Conservation (phyloP, 30 jellyfish, hydroid and myxozoan species). For the Aurelia aurita region DNA sequence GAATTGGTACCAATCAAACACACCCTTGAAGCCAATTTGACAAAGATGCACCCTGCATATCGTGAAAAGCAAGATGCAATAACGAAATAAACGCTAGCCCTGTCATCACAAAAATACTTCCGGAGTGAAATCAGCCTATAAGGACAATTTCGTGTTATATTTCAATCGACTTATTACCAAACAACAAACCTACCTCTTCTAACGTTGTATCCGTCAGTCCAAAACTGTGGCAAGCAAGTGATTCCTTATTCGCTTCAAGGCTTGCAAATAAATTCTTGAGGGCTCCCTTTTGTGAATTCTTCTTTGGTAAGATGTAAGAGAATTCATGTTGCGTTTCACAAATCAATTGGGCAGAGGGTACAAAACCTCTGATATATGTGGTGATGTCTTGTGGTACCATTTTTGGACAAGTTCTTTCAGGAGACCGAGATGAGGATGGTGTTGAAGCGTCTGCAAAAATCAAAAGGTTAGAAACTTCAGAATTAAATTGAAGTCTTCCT, state of each 20-base stretch:
- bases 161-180: too few relatives aligned
- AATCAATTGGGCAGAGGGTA: constrained; percentile 90
- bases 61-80: too few relatives aligned
- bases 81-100: too few relatives aligned
- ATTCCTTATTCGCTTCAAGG: constrained; percentile 70
- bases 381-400: constrained; percentile 62
- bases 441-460: constrained; percentile 30
- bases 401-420: not conserved
- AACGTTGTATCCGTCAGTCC: constrained; percentile 94
- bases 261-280: constrained; percentile 67
- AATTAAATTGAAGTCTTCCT: too few relatives aligned
- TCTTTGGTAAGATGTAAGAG: constrained; percentile 88
- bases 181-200: constrained; percentile 76
- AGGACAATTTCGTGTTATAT: too few relatives aligned
- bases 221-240: constrained; percentile 81
- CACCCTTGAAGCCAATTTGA: too few relatives aligned
- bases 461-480: too few relatives aligned
- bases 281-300: constrained; percentile 59
- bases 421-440: constrained; percentile 27
- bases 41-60: too few relatives aligned
- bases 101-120: too few relatives aligned
- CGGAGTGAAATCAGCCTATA: too few relatives aligned
- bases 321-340: constrained; percentile 92
- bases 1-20: too few relatives aligned
- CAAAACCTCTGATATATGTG: constrained; percentile 69